A percentile compares a stretch with the other conserved stretches of the same genome.
Conservation (phyloP, 1,140 invertebrate genomes). For the Apis laboriosa region DNA sequence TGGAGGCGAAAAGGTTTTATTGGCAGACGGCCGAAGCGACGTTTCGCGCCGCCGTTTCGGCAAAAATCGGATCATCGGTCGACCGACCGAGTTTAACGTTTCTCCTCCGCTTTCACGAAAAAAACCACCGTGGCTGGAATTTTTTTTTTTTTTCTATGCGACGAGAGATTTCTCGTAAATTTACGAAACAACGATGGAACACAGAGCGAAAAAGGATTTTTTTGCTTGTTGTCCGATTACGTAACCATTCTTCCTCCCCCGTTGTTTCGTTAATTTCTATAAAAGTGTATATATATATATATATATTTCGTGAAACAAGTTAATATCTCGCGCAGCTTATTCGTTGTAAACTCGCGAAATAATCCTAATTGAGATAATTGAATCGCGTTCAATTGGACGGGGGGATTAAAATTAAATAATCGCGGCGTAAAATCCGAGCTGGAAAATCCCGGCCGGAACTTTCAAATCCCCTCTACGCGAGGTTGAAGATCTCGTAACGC, state of each 20-base stretch:
- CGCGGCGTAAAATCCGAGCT: background rate
- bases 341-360: no score
- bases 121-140: background rate
- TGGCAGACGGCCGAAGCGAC: background rate
- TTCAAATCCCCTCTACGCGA: no score
- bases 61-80: slow-evolving; percentile 7
- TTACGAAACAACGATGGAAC: background rate
- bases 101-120: background rate
- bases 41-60: background rate
- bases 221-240: no score
- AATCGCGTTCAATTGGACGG: no score
- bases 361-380: no score
- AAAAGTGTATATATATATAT: no score
- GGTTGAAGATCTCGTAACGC: no score
- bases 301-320: no score
- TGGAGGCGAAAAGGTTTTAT: background rate
- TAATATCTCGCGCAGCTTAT: no score
- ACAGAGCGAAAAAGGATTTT: no score
- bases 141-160: background rate
- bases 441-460: background rate
- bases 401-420: background rate
- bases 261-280: no score
- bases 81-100: slow-evolving; percentile 6
- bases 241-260: background rate
- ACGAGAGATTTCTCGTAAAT: no score